Base-by-base conservation (phyloP, 2,113 vertebrate genomes). In the Lepidothrix coronata region DNA sequence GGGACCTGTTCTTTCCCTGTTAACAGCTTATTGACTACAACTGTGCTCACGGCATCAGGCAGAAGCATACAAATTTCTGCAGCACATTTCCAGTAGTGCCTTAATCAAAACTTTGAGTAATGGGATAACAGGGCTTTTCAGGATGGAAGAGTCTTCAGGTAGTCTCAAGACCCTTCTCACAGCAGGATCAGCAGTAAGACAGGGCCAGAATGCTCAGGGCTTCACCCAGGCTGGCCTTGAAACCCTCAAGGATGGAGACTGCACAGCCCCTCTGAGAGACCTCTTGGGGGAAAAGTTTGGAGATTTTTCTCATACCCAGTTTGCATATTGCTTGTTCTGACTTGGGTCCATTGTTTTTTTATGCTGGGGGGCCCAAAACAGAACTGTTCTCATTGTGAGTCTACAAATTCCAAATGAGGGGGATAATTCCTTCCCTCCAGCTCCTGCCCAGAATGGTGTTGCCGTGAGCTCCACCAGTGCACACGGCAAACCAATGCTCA, bases 371-470 rank as follows among this genome's bases (percentile, higher is more conserved):
- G 0, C 6, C 17, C 41, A 18, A 35, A 67, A 11, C 25, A 4
- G 3, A 28, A 15, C 14, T n/a, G 2, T 5, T 70, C 23, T 9
- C n/a, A n/a, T 0, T 33, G 21, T 8, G 9, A 73, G 10, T 25
- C 35, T 2, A 0, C 3, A 19, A 21, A 13, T 31, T 59, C 41
- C 49, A n/a, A 12, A 9, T 0, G 7, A 77, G 9, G 8, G 27
- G 4, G 10, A 7, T 24, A 25, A 58, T 5, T 62, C 28, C 21
- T 62, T 33, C 28, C 58, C 67, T 67, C 30, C 23, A 43, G 0
- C 13, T 71, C 11, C 39, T 24, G 7, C 6, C 9, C 33, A n/a
- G 25, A 55, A 37, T 30, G 17, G 31, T 76, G 39, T 39, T 59
- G 43, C 31, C 2, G 1, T 27, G 43, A 14, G 63, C 17, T 6